Conservation (phyloP, 1,140 invertebrate genomes). For the Pseudomyrmex cubaensis region DNA sequence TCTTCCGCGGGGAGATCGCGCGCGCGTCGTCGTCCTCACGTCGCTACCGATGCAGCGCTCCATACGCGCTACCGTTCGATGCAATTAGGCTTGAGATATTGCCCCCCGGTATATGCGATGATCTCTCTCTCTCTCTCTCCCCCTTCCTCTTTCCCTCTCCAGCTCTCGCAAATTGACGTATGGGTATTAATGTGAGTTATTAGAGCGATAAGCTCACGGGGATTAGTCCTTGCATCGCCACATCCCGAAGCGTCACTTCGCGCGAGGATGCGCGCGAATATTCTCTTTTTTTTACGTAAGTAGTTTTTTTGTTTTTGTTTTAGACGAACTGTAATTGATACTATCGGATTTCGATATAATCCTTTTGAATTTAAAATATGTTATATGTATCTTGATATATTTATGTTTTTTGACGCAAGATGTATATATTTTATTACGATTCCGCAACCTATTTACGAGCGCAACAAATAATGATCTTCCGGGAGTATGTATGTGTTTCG, state of each 20-base stretch:
- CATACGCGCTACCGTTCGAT: conserved; percentile 25
- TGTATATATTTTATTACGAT: too few relatives aligned
- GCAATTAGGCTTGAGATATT: conserved; percentile 69
- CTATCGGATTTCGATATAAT: too few relatives aligned
- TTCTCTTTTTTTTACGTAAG: too few relatives aligned
- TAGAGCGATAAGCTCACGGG: conserved; percentile 30
- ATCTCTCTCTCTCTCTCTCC: not conserved
- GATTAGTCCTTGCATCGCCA: not conserved
- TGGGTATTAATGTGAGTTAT: conserved; percentile 60
- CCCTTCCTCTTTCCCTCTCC: not conserved
- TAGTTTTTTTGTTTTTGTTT: too few relatives aligned
- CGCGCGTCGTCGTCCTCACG: conserved; percentile 16
- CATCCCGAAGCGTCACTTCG: not conserved
- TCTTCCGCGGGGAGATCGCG: too few relatives aligned
- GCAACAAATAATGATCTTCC: not conserved
- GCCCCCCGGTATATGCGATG: conserved; percentile 51
- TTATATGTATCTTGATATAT: not conserved
- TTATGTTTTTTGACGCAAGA: not conserved
- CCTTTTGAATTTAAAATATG: too few relatives aligned
- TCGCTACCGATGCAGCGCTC: conserved; percentile 9
- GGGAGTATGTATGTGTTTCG: not conserved
- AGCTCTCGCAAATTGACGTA: conserved; percentile 26
- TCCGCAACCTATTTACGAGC: too few relatives aligned
- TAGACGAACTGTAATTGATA: too few relatives aligned
- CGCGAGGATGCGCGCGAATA: not conserved